Base-by-base conservation (phyloP, 2,888 invertebrate genomes). In the Acrobasis repandana region DNA sequence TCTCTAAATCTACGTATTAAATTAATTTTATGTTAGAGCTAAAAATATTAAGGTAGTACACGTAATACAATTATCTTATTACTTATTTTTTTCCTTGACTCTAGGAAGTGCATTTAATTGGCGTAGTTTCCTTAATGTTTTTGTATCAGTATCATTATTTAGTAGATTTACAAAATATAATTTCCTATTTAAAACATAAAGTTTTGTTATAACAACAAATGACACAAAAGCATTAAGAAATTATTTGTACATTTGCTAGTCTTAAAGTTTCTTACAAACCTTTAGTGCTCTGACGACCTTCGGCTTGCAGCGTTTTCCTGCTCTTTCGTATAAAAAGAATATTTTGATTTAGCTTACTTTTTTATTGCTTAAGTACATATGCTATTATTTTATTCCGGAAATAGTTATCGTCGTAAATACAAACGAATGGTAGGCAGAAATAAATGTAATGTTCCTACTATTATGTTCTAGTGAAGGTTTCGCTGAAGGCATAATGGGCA, bases 161-260 rank as follows among this genome's bases (percentile, higher is more conserved):
- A 28, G 28, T 28, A 28, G 4, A 28, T 28, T 28, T 28, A 2
- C 6, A 28, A 3, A 20, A 20, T 20, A 3, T 20, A 20, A 4
- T 20, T 28, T 28, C n/a, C n/a, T n/a, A n/a, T n/a, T 0, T 28
- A 28, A 4, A 6, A 28, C 28, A 28, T 28, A 28, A 28, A 28
- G 0, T 6, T 28, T 28, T 28, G 28, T 28, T 28, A 28, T 8
- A 28, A 28, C 28, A 28, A 28, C 6, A 28, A 28, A 28, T 28
- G 2, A 28, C 28, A 28, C 46, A 15, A 38, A 15, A 6, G 47
- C 33, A 20, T 47, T 33, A 34, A 48, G 15, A 57, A 47, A 48
- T 57, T 48, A 48, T 56, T 56, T 56, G 38, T 11, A 51, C 33
- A 51, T 51, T 46, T 47, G 28, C 47, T 56, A 47, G 47, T 56